Evolutionary conservation across 2,888 invertebrate genomes (phyloP).

Genomic region (Parochlus steinenii): DNA sequence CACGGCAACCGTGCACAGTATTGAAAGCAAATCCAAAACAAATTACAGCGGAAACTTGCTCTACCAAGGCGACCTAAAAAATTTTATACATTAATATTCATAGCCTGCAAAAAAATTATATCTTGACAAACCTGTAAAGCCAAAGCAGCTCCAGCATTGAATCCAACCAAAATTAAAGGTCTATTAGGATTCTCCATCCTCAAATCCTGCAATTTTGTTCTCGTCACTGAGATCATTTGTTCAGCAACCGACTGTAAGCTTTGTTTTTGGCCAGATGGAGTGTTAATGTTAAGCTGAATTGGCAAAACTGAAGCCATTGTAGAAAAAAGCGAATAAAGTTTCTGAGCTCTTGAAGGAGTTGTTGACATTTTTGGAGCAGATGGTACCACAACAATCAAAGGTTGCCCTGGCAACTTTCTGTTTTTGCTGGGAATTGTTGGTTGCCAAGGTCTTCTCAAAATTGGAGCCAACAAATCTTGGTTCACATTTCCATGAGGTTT

Average conservation of each 20-base stretch:
- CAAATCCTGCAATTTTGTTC: conserved; percentile 54
- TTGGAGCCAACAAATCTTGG: conserved; percentile 44
- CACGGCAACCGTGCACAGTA: conserved; percentile 54
- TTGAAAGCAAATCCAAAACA: conserved; percentile 63
- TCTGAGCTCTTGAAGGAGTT: conserved; percentile 39
- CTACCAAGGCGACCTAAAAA: conserved; percentile 40
- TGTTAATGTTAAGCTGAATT: conserved; percentile 36
- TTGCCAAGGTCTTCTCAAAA: conserved; percentile 58
- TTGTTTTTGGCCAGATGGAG: conserved; percentile 21
- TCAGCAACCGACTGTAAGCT: conserved; percentile 36
- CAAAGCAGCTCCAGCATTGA: conserved; percentile 56
- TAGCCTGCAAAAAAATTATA: neutral
- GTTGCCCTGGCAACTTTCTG: conserved; percentile 47
- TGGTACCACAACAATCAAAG: conserved; percentile 46
- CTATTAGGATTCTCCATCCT: conserved; percentile 46
- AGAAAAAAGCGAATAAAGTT: conserved; percentile 52
- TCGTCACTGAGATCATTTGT: conserved; percentile 45
- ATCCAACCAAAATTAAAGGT: conserved; percentile 59
- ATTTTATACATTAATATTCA: neutral
- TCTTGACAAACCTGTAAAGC: conserved; percentile 54
- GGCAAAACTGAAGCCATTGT: conserved; percentile 50
- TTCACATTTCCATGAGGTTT: conserved; percentile 36
- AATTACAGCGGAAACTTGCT: conserved; percentile 53
- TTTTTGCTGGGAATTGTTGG: conserved; percentile 48
- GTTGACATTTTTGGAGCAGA: conserved; percentile 31